Base-by-base conservation (phyloP, 2,113 vertebrate species). In the Apaloderma vittatum region DNA sequence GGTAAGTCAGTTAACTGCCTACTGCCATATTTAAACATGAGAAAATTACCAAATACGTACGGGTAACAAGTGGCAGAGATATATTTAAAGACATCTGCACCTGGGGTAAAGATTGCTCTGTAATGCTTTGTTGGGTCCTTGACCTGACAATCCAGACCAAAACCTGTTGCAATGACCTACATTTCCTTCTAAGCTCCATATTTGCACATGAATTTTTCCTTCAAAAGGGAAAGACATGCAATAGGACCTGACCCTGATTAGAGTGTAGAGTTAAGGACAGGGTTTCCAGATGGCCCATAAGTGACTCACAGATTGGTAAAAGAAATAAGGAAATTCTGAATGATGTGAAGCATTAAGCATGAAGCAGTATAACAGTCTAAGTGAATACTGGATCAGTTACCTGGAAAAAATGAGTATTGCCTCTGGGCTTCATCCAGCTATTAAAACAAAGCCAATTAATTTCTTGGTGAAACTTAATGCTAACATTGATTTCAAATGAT, bases 241-340 rank as follows among this genome's bases (percentile, higher is more conserved):
- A 9, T 8, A 48, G 22, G 11, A 57, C 15, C 9, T 66, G 36
- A 62, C 1, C 15, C 2, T 32, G 10, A 21, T 43, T 23, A 63
- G 8, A 1, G 6, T 19, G 2, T 10, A 20, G 20, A n/a, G 2
- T 1, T 7, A 34, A 23, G 37, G 6, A 9, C 1, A 9, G 1
- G 4, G 3, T 34, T 91, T 49, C 15, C 0, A 0, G 7, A 13
- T 71, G 7, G 58, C 12, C 20, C 2, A 34, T 0, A 29, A 11
- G 6, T 43, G 24, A 23, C 30, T 70, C 24, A 34, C 1, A 55
- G 23, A 20, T 3, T 37, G 15, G 9, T 37, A 57, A 78, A 84
- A 89, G 32, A 87, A 79, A 27, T 3, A 75, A 54, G 6, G 12
- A 81, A 61, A 70, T 81, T 72, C 10, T 70, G n/a, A 85, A 46